Percentiles rank a stretch among this genome's conserved stretches.
Evolutionary conservation across 1,140 invertebrate species (phyloP).

Genomic region (Solenopsis fugax): DNA sequence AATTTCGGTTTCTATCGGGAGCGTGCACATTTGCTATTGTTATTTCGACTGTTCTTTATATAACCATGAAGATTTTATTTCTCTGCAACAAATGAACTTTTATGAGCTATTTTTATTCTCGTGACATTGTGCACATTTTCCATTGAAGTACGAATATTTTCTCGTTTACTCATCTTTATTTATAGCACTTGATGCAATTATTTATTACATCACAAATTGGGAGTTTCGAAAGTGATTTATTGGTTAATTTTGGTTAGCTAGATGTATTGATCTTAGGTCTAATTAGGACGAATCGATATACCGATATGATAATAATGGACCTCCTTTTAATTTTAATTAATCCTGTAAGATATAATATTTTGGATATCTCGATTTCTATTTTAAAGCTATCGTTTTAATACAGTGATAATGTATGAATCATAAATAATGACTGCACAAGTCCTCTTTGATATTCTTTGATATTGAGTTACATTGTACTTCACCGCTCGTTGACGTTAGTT

Average conservation of each 20-base stretch:
- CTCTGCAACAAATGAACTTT: background rate
- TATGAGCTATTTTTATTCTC: background rate
- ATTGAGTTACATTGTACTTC: background rate
- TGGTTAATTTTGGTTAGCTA: background rate
- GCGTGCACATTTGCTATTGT: background rate
- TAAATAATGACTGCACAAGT: background rate
- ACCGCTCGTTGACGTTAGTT: conserved; percentile 5
- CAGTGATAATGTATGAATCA: background rate
- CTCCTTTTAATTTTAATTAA: background rate
- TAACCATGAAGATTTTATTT: background rate
- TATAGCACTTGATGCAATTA: background rate
- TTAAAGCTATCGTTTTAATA: background rate
- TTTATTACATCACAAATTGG: background rate
- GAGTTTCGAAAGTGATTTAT: background rate
- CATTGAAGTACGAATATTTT: background rate
- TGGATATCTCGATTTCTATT: background rate
- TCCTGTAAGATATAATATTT: background rate
- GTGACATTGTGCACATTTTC: background rate
- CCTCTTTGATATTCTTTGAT: background rate
- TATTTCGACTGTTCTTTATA: background rate
- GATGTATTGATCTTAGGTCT: background rate
- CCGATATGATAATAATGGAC: conserved; percentile 4
- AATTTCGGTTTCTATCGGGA: background rate
- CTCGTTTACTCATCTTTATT: background rate
- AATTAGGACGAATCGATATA: conserved; percentile 23